Percentiles rank a stretch among this genome's conserved stretches.
Conservation (phyloP, 2,113 vertebrate species). For the Apteryx owenii region DNA sequence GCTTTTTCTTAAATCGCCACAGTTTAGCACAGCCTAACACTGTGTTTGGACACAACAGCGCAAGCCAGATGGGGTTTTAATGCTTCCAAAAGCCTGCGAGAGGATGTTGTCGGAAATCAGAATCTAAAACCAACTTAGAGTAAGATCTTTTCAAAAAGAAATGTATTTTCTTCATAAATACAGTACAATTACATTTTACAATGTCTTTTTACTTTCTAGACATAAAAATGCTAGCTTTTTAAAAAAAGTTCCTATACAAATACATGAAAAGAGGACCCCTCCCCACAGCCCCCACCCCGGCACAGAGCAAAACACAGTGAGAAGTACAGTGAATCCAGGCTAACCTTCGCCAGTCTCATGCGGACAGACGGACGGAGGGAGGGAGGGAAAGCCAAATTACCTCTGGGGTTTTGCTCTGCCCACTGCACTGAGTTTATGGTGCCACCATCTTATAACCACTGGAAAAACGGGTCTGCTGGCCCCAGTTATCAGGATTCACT, state of each 20-base stretch:
- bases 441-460: rapidly evolving
- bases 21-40: background rate
- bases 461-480: background rate
- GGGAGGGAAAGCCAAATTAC: too few relatives aligned
- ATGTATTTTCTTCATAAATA: conserved; percentile 78
- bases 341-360: background rate
- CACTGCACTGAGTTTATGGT: rapidly evolving
- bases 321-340: background rate
- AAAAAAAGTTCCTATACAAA: conserved; percentile 69
- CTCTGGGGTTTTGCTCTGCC: background rate
- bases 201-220: conserved; percentile 65
- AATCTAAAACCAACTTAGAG: conserved; percentile 10
- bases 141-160: conserved; percentile 60
- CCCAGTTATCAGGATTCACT: background rate
- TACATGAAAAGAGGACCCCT: conserved; percentile 25
- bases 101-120: background rate
- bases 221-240: conserved; percentile 63
- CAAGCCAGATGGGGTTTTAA: background rate
- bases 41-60: background rate
- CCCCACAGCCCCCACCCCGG: background rate
- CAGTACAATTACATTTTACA: conserved; percentile 73
- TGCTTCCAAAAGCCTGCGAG: background rate
- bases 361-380: background rate
- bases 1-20: background rate
- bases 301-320: background rate